phyloP scores from a whole-genome alignment of 2,113 vertebrate species.

The Leptocoma aspasia region DNA sequence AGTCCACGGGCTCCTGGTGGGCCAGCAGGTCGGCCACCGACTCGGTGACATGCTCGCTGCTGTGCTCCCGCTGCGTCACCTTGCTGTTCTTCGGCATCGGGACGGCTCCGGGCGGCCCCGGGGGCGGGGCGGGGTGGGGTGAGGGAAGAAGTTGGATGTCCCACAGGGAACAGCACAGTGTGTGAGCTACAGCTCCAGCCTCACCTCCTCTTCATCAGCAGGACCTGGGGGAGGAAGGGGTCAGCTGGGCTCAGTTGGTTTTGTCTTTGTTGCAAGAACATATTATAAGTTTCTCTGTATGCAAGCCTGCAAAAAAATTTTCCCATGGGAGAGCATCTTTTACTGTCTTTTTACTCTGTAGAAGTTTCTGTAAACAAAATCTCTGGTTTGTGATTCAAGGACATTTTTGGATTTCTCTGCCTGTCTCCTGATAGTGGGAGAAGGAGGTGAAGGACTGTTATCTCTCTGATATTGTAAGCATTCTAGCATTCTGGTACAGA shows the following conservation, averaged over 20 bases:
- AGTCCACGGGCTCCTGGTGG: constrained; percentile 94
- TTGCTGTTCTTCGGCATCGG: constrained; percentile 97
- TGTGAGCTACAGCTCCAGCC: not conserved
- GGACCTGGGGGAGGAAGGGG: constrained; percentile 6
- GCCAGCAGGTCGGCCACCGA: constrained; percentile 96
- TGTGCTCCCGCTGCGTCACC: constrained; percentile 93
- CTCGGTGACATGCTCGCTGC: constrained; percentile 94
- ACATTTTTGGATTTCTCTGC: no score
- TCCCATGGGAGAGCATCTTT: no score
- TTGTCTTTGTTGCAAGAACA: no score
- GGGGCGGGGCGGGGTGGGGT: not conserved
- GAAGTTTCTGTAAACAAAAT: no score
- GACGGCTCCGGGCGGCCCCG: not conserved
- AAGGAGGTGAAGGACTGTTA: no score
- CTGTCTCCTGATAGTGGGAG: no score
- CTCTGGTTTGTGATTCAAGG: no score
- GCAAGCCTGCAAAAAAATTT: no score
- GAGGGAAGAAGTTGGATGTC: not conserved
- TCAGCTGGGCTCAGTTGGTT: not conserved
- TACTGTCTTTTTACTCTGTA: no score
- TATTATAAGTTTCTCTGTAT: no score
- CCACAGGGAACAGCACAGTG: fast-evolving
- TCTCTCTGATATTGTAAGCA: no score
- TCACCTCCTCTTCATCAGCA: constrained; percentile 67
- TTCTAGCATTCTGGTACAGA: no score